phyloP scores from a whole-genome alignment of 2,888 invertebrate genomes.

The Bursaphelenchus okinawaensis region DNA sequence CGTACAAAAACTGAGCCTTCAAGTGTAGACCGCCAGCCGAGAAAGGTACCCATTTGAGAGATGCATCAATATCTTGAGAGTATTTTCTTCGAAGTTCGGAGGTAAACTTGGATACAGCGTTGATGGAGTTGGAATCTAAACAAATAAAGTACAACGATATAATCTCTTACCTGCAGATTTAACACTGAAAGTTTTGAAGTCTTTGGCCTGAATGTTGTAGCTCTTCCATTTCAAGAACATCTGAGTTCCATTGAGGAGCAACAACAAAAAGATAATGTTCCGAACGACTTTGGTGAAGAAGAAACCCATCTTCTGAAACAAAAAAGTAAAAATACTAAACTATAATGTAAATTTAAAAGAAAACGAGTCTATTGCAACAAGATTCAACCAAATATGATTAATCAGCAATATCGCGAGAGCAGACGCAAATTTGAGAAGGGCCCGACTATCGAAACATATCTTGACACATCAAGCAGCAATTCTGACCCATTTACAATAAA shows the following conservation, averaged over 20 bases:
- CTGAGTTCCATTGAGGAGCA: slow-evolving; percentile 25
- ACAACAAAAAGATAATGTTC: slow-evolving; percentile 24
- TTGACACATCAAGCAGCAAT: no score
- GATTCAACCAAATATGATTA: no score
- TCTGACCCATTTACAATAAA: no score
- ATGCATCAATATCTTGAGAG: slow-evolving; percentile 15
- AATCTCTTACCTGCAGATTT: slow-evolving; percentile 33
- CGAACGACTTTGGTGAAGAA: slow-evolving; percentile 41
- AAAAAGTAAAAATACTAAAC: no score
- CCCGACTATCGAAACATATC: no score
- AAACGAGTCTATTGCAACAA: no score
- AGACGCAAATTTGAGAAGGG: no score
- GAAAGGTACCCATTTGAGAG: slow-evolving; percentile 26
- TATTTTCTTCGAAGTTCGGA: slow-evolving; percentile 28
- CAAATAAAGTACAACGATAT: not conserved
- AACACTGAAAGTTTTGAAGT: slow-evolving; percentile 43
- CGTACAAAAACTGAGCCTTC: slow-evolving; percentile 37
- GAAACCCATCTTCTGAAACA: slow-evolving; percentile 36
- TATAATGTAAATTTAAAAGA: no score
- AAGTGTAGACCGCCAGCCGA: slow-evolving; percentile 33
- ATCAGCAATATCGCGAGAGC: no score
- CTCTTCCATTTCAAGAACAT: slow-evolving; percentile 39
- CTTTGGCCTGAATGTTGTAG: slow-evolving; percentile 47
- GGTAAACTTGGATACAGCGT: slow-evolving; percentile 24
- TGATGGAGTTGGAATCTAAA: slow-evolving; percentile 25